Percentiles rank a stretch among this genome's conserved stretches.
These are phyloP conservation scores for Sitta europaea DNA, from an alignment of 2,113 vertebrate genomes.

Conservation along the genomic window DNA sequence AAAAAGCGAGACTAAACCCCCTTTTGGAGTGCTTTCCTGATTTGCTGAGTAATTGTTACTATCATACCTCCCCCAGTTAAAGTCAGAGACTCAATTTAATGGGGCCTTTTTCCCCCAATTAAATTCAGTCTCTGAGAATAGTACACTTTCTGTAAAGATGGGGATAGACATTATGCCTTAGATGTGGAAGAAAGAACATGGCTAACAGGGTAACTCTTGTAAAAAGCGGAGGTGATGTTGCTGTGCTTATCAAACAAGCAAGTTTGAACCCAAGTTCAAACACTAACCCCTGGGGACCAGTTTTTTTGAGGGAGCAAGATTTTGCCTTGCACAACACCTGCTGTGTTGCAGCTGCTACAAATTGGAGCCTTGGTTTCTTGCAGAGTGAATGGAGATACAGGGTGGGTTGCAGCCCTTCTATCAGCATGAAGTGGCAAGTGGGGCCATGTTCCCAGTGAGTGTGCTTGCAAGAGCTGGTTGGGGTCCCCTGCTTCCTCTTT, in stretches of 20 bases:
- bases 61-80: not conserved
- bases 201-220: not conserved
- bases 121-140: not conserved
- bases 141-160: not conserved
- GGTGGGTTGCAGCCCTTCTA: not conserved
- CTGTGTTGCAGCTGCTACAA: not conserved
- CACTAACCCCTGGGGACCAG: not conserved
- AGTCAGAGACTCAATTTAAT: too few relatives aligned
- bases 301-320: not conserved
- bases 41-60: not conserved
- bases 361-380: not conserved
- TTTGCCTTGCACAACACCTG: not conserved
- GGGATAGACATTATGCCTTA: not conserved
- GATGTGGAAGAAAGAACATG: not conserved
- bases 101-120: not conserved
- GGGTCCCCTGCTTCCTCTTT: not conserved
- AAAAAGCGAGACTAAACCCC: not conserved
- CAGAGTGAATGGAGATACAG: not conserved
- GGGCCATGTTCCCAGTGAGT: rapidly evolving
- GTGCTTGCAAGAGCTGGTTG: not conserved
- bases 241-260: not conserved
- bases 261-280: not conserved
- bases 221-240: not conserved
- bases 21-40: not conserved
- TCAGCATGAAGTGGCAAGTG: not conserved